Evolutionary conservation across 2,797 vertebrate species (phyloP), one percentile per base, ranked within the genome.

Genomic region (Lithobates sylvaticus): DNA sequence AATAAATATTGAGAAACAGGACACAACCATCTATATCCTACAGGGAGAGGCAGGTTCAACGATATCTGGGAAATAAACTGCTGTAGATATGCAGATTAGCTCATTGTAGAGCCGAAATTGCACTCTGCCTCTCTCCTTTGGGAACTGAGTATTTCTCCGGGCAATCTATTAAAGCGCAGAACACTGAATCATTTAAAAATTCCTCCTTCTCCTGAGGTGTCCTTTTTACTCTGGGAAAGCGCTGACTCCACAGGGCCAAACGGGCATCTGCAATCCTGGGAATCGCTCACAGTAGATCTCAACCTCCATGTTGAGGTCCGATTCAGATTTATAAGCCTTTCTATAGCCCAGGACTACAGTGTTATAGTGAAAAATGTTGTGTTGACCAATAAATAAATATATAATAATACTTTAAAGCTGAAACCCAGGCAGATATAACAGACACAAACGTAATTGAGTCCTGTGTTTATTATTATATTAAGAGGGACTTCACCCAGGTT

Each of bases 1-100:
- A 65, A 84, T 78, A 61, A 61, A 78, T 84, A 71, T 84, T 54
- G 26, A 72, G 69, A 44, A 69, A 18, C 78, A 69, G 78, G 32
- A 27, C 84, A 84, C 54, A 72, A 36, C 54, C 70, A n/a, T 32
- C 21, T 34, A 9, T 36, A 29, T 50, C 78, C 69, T 78, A 36
- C 29, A 36, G 69, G 70, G 76, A 72, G 54, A 67, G 16, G 27
- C 12, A 72, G 50, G 50, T 76, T 34, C 36, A 27, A 76, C 50
- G 68, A 64, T 21, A 29, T 42, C 26, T 65, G 76, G 54, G 44
- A 67, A 85, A 85, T 73, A 36, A 74, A 61, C 76, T 44, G 10
- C n/a, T 47, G 39, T 3, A 50, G 65, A 73, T 85, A 85, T 85
- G 70, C 50, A 85, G 69, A 79, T 65, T 39, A 50, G 54, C 76